Evolutionary conservation across 2,113 vertebrate species (phyloP).

Genomic region (Mola mola): DNA sequence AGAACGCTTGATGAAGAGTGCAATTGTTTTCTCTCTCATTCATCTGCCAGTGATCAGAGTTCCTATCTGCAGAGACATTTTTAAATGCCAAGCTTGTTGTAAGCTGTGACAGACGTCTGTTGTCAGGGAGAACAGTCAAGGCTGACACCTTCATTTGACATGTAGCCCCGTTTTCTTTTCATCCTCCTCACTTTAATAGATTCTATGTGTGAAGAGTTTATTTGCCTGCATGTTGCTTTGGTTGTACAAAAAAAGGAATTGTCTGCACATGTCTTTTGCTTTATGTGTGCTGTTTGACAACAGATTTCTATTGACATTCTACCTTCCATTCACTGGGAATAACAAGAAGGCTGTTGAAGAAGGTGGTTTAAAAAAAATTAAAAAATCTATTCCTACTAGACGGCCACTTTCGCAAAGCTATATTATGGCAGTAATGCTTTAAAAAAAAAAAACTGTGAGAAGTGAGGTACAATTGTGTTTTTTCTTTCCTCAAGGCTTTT

Average conservation of each 20-base stretch:
- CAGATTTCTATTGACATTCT: too few species aligned
- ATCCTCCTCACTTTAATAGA: constrained; percentile 33
- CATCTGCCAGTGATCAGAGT: constrained; percentile 56
- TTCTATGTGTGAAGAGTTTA: constrained; percentile 4
- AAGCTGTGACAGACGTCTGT: constrained; percentile 41
- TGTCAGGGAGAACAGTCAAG: constrained; percentile 27
- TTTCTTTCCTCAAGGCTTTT: constrained; percentile 86
- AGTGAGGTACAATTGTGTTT: constrained; percentile 19
- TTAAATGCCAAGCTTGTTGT: constrained; percentile 73
- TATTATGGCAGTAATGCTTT: too few species aligned
- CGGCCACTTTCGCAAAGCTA: not conserved
- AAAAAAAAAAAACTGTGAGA: not conserved
- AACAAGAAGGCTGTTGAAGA: too few species aligned
- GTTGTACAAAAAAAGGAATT: too few species aligned
- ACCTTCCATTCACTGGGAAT: too few species aligned
- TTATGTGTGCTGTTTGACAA: too few species aligned
- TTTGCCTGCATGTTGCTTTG: constrained; percentile 1
- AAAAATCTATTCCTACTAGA: not conserved
- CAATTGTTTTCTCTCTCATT: constrained; percentile 46
- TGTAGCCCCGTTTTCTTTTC: constrained; percentile 49
- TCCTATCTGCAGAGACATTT: constrained; percentile 66
- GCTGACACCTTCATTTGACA: constrained; percentile 66
- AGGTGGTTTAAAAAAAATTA: too few species aligned
- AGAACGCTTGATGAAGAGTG: constrained; percentile 16
- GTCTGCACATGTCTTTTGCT: too few species aligned